These are phyloP conservation scores for Gymnorhina tibicen DNA, from an alignment of 2,113 vertebrate genomes.

Conservation along the genomic window DNA sequence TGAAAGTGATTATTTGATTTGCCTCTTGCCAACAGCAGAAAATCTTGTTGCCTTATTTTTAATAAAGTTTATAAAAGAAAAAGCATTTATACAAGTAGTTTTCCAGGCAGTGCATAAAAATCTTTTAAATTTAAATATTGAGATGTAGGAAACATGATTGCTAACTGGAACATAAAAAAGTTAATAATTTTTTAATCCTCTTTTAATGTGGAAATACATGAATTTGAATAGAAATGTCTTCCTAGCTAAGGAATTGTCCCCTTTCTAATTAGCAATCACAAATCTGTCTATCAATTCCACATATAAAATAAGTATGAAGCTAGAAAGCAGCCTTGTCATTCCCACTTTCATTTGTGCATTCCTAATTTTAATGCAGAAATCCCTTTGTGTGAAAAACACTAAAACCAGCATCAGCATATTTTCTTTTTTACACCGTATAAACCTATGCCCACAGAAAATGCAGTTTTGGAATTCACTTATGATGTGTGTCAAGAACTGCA, in stretches of 20 bases:
- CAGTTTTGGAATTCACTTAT: neutral
- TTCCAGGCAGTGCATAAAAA: neutral
- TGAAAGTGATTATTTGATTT: neutral
- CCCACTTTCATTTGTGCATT: neutral
- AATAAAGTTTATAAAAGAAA: neutral
- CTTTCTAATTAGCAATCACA: conserved; percentile 21
- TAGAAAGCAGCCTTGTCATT: neutral
- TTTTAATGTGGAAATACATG: neutral
- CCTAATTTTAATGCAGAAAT: neutral
- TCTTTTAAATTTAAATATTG: neutral
- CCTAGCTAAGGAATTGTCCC: neutral
- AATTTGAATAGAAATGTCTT: conserved; percentile 2
- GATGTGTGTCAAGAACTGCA: neutral
- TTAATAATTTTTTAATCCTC: neutral
- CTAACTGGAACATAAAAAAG: neutral
- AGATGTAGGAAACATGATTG: neutral
- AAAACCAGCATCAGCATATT: neutral
- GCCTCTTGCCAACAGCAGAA: neutral
- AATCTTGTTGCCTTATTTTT: neutral
- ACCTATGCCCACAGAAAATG: neutral
- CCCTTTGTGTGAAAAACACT: neutral
- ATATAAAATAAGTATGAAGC: neutral
- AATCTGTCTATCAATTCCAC: neutral
- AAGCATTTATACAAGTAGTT: neutral
- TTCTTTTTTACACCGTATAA: neutral